Percentiles rank a stretch among this genome's conserved stretches.
phyloP scores from a whole-genome alignment of 2,113 vertebrate genomes.

The Nannobrachium achirus region DNA sequence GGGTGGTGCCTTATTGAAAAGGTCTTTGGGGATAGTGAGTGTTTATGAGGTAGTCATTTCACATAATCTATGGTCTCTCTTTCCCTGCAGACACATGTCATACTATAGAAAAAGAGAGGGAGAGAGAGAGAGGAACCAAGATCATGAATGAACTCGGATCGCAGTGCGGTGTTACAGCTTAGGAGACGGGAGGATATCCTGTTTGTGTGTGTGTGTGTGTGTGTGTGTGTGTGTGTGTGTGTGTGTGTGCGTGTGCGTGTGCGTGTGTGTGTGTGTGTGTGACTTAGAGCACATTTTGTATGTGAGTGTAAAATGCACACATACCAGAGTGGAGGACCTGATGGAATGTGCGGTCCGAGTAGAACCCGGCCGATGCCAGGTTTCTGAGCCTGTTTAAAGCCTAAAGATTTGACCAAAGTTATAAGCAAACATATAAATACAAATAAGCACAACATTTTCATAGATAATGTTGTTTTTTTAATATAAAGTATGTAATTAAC shows the following conservation, averaged over 20 bases:
- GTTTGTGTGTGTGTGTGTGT: background rate
- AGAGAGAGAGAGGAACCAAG: background rate
- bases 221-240: background rate
- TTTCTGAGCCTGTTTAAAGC: no score
- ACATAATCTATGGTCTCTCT: no score
- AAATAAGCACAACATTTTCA: no score
- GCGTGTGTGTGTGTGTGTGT: background rate
- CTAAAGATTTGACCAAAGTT: no score
- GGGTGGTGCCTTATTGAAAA: background rate
- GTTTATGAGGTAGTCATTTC: background rate
- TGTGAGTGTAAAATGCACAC: no score
- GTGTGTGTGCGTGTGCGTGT: background rate
- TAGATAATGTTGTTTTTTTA: no score
- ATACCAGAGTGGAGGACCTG: background rate
- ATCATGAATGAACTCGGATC: background rate
- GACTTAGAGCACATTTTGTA: background rate
- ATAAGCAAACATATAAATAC: no score
- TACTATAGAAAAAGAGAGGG: background rate
- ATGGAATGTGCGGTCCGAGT: background rate
- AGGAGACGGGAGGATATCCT: constrained; percentile 12
- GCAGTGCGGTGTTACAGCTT: background rate
- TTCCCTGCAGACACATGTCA: background rate
- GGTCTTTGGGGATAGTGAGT: background rate
- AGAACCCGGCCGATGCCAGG: no score
- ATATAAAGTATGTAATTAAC: no score